A percentile compares a stretch with the other conserved stretches of the same genome.
Evolutionary conservation across 2,888 invertebrate genomes (phyloP).

Genomic region (Neocrepidodera transversa): DNA sequence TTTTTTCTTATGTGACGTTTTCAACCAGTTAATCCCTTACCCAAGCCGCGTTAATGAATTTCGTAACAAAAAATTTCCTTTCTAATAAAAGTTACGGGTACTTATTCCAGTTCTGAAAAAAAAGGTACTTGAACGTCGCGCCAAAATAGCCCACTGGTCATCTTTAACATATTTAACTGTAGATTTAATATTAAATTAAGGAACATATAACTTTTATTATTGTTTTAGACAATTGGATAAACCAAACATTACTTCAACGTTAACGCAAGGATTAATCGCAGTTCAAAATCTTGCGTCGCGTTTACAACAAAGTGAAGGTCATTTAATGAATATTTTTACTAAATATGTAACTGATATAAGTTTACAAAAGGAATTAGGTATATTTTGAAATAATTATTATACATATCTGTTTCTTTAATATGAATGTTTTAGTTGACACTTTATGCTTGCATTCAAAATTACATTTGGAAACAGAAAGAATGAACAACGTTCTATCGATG

Average conservation of each 20-base stretch:
- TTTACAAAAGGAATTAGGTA: constrained; percentile 49
- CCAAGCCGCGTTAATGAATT: too few species aligned
- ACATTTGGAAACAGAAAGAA: constrained; percentile 50
- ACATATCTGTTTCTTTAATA: not conserved
- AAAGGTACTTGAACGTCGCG: too few species aligned
- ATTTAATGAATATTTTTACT: constrained; percentile 45
- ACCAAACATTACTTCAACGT: constrained; percentile 23
- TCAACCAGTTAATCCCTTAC: too few species aligned
- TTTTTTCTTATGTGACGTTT: too few species aligned
- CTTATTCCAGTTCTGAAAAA: too few species aligned
- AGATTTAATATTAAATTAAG: too few species aligned
- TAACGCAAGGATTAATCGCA: constrained; percentile 36
- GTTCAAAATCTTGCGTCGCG: constrained; percentile 41
- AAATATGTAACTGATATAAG: constrained; percentile 48
- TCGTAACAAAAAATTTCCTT: too few species aligned
- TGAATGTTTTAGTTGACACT: constrained; percentile 43
- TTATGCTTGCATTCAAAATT: constrained; percentile 48
- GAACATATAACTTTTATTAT: too few species aligned
- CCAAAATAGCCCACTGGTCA: too few species aligned
- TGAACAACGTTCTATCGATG: constrained; percentile 47
- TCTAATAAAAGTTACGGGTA: too few species aligned
- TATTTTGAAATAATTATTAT: too few species aligned
- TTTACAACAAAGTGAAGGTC: constrained; percentile 47
- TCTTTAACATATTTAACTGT: too few species aligned
- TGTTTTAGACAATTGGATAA: constrained; percentile 37